Evolutionary conservation across 2,113 vertebrate species (phyloP).

Genomic region (Petrocephalus microphthalmus): DNA sequence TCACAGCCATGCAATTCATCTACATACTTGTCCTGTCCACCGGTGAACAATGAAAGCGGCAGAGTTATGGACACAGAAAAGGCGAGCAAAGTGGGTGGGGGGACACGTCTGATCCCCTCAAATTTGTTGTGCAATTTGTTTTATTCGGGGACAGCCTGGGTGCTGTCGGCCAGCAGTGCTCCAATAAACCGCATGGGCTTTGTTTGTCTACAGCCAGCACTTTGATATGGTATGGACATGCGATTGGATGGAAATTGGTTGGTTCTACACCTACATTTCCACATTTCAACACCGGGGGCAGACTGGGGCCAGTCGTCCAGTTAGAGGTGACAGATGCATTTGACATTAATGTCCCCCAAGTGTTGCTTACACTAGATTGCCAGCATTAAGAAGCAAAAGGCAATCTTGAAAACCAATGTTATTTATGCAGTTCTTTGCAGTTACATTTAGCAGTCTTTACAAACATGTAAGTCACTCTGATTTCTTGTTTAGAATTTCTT

Average conservation of each 20-base stretch:
- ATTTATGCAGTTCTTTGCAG: no score
- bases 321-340: no score
- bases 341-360: no score
- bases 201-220: neutral
- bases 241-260: neutral
- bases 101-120: slow-evolving; percentile 34
- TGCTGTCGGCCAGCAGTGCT: neutral
- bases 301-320: no score
- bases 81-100: slow-evolving; percentile 29
- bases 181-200: neutral
- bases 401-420: no score
- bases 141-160: neutral
- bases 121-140: neutral
- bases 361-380: no score
- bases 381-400: no score
- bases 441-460: no score
- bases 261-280: no score
- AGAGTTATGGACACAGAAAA: neutral
- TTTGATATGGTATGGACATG: neutral
- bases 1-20: neutral
- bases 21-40: neutral
- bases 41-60: slow-evolving; percentile 32
- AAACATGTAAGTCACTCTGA: no score
- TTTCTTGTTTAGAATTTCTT: no score
- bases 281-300: no score